Evolutionary conservation across 92 coral and sea anemone species (phyloP), one percentile per base, ranked within the genome.

Genomic region (Zoanthus sansibaricus): DNA sequence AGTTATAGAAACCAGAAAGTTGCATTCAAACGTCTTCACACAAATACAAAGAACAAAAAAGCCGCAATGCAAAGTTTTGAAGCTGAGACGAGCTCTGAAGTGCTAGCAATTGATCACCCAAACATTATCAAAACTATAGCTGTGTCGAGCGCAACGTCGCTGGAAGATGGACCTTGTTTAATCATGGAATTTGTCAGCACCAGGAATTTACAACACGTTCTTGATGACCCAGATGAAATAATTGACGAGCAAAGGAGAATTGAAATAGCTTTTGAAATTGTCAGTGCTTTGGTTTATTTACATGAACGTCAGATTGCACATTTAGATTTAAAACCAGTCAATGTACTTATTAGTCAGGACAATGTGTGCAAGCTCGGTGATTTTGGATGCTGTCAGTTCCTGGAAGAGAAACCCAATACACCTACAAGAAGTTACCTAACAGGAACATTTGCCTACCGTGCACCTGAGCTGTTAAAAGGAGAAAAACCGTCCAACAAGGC

Each of bases 61-160:
- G 99, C 99, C 6, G 98, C 99, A 45, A 95, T 96, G 95, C 99
- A 96, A 71, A 96, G 99, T 82, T 96, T 95, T 55, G 73, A 90
- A 69, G 96, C 99, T 1, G 99, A 96, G 82, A 80, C 94, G 33
- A 94, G 96, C 68, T 76, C 90, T 7, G 99, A 96, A 84, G 94
- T 96, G 37, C 77, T 96, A 21, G 80, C 93, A 0, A 88, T 96
- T 16, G 90, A 89, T 16, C 99, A 96, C 66, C 99, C 97, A 10
- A 92, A 96, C 84, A 92, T 96, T 86, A 97, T 95, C 32, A 87
- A 88, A 48, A 95, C 95, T 6, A 70, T 97, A 71, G 98, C 88
- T 47, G 56, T 87, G 6, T 93, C 94, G 67, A 82, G 64, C 49
- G 97, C 98, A 4, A 33, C 54, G 9, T 82, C 77, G 62, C 78